Evolutionary conservation across 2,888 invertebrate species (phyloP), one percentile per base, ranked within the genome.

Genomic region (Campoplex nolae): DNA sequence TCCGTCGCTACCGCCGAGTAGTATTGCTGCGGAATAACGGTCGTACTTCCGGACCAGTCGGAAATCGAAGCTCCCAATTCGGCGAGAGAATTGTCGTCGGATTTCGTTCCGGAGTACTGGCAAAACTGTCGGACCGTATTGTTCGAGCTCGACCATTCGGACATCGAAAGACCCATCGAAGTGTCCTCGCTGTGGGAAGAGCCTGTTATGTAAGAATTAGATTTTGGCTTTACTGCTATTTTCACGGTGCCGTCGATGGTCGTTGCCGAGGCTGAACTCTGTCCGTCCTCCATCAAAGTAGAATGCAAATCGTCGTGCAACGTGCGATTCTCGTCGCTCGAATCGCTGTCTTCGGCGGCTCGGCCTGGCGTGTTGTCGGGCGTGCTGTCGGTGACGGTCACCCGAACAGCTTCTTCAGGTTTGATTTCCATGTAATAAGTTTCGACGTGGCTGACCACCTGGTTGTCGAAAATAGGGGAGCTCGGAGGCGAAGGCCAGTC

Each of bases 121-220:
- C 94, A 94, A 82, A 94, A 98, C 92, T 97, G 97, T 0, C 97
- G 96, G 0, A 98, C 98, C 0, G 98, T 98, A 89, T 97, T 98
- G 0, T 97, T 98, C 77, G 97, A 98, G 56, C 97, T 98, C 0
- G 98, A 98, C 97, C 98, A 98, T 92, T 98, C 98, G 3, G 98
- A 98, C 91, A 97, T 97, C 91, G 98, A 98, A 48, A 98, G 95
- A 28, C 98, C 98, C 93, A 98, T 97, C 0, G 98, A 98, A 0
- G 98, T 98, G 91, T 98, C 98, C 94, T 98, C 98, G 8, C 98
- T 97, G 94, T 97, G 97, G 0, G 97, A 97, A 90, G 97, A 97
- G 89, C 97, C 97, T 0, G 97, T 97, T 82, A 94, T 93, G 88
- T 94, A 93, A 0, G 94, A 94, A 92, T 97, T 97, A 93, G 97